Conservation (phyloP, 1,140 invertebrate species). For the Anastrepha obliqua region DNA sequence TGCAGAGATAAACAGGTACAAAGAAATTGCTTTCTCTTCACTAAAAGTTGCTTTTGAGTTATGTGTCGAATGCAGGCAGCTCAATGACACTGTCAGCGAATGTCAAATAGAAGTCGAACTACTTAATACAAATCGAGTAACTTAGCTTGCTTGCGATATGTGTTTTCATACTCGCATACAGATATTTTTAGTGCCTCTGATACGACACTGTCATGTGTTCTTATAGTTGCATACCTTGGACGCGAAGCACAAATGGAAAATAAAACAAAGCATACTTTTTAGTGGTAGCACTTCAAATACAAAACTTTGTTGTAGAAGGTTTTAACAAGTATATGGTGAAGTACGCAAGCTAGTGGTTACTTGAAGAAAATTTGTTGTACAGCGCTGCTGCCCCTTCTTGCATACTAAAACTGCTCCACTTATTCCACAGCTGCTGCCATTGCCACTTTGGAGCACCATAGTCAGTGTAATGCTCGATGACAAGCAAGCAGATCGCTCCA, state of each 20-base stretch:
- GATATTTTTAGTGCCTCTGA: not conserved
- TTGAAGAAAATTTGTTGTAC: too few relatives aligned
- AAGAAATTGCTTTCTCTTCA: too few relatives aligned
- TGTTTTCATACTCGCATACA: not conserved
- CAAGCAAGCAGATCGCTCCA: not conserved
- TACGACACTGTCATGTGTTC: conserved; percentile 4
- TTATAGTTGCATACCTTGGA: not conserved
- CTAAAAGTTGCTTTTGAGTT: not conserved
- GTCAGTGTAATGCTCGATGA: not conserved
- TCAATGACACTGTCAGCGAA: conserved; percentile 27
- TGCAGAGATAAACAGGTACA: too few relatives aligned
- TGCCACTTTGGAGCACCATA: not conserved
- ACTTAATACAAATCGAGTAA: conserved; percentile 11
- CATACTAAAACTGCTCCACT: not conserved
- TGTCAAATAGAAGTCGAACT: conserved; percentile 49
- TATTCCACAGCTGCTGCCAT: conserved; percentile 10
- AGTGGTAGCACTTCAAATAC: too few relatives aligned
- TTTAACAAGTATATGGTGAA: too few relatives aligned
- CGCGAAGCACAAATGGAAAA: too few relatives aligned
- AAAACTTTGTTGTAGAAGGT: too few relatives aligned
- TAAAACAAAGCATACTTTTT: conserved; percentile 4
- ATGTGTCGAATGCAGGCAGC: not conserved
- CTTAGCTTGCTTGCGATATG: not conserved
- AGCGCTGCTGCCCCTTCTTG: too few relatives aligned
- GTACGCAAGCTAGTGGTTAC: too few relatives aligned